These are phyloP conservation scores for Champsocephalus gunnari DNA, from an alignment of 2,797 vertebrate genomes.

Conservation along the genomic window DNA sequence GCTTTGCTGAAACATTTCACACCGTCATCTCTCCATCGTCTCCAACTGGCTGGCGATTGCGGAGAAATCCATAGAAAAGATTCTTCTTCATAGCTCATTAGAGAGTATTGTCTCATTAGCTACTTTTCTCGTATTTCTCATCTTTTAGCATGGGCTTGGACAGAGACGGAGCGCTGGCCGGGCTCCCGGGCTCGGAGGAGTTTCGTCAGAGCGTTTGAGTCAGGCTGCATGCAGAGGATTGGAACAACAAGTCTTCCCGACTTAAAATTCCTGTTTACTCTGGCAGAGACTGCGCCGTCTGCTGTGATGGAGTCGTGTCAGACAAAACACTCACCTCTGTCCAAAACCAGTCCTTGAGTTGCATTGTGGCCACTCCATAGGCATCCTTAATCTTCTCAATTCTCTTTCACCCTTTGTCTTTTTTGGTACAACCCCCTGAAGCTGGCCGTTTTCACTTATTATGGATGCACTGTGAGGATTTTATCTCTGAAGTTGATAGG, in stretches of 20 bases:
- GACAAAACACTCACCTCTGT: conserved; percentile 56
- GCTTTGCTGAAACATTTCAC: conserved; percentile 47
- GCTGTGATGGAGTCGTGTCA: conserved; percentile 47
- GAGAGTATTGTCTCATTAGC: conserved; percentile 76
- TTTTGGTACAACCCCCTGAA: conserved; percentile 44
- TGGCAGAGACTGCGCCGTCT: conserved; percentile 51
- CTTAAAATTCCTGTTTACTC: conserved; percentile 61
- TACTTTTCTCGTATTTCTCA: conserved; percentile 70
- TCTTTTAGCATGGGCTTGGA: conserved; percentile 56
- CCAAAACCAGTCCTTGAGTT: conserved; percentile 43
- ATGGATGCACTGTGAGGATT: conserved; percentile 64
- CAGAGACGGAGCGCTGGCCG: conserved; percentile 57
- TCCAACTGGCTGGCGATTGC: conserved; percentile 48
- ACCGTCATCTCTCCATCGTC: conserved; percentile 9
- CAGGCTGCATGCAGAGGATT: conserved; percentile 39
- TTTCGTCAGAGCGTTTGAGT: conserved; percentile 59
- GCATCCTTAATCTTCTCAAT: conserved; percentile 45
- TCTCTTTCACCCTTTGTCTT: conserved; percentile 64
- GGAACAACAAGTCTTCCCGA: conserved; percentile 49
- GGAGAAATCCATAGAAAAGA: conserved; percentile 66
- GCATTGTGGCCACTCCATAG: conserved; percentile 17
- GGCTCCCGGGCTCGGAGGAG: conserved; percentile 49
- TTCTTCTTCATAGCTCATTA: conserved; percentile 69
- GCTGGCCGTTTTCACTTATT: conserved; percentile 68
- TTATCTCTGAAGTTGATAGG: conserved; percentile 62